Evolutionary conservation across 2,797 vertebrate genomes (phyloP).

Genomic region (Dallia pectoralis): DNA sequence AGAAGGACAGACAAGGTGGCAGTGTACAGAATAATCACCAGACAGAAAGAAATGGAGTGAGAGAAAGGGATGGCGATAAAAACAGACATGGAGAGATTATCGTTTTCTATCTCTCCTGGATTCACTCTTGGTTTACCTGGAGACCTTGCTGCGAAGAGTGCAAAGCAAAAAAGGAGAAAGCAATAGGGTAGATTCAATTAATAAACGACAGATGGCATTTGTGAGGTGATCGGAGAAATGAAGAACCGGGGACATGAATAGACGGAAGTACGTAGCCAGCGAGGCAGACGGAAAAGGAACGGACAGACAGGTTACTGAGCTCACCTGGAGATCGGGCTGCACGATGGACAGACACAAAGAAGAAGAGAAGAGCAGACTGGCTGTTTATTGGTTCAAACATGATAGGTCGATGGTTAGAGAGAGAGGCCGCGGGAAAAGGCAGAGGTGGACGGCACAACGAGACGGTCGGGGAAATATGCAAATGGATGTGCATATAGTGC

Average conservation of each 20-base stretch:
- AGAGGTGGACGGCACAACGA: constrained; percentile 18
- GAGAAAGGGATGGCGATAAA: not conserved
- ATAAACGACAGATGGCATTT: not conserved
- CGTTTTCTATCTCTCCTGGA: not conserved
- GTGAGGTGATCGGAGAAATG: not conserved
- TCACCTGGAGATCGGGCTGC: too few relatives aligned
- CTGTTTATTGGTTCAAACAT: constrained; percentile 27
- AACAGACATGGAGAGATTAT: not conserved
- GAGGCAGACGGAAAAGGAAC: not conserved
- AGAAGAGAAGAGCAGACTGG: constrained; percentile 45
- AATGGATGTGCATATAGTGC: not conserved
- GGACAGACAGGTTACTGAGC: too few relatives aligned
- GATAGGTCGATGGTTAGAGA: constrained; percentile 19
- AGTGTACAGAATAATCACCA: not conserved
- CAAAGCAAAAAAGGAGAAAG: not conserved
- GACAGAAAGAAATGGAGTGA: not conserved
- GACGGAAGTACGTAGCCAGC: not conserved
- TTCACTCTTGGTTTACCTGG: constrained; percentile 12
- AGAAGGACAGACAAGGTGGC: too few relatives aligned
- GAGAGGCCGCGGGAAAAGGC: not conserved
- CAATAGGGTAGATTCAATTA: not conserved
- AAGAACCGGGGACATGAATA: not conserved
- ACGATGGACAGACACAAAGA: constrained; percentile 40
- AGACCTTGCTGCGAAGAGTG: constrained; percentile 7
- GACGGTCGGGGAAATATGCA: not conserved